Percentiles rank a stretch among this genome's conserved stretches.
phyloP scores from a whole-genome alignment of 1,140 invertebrate species.

The Rhagoletis zephyria region DNA sequence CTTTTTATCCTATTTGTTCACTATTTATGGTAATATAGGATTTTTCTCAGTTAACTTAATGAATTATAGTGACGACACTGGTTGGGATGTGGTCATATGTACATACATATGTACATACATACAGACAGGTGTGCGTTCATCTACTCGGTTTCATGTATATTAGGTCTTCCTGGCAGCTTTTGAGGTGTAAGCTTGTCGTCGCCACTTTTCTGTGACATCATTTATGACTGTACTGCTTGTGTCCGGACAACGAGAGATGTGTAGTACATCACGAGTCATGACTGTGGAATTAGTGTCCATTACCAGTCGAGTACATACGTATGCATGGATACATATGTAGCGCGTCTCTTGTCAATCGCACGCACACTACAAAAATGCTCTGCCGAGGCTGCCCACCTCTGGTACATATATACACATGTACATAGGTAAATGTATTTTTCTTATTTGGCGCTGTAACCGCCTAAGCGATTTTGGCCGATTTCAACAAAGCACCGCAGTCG shows the following conservation, averaged over 20 bases:
- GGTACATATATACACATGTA: too few relatives aligned
- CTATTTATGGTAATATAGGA: slow-evolving; percentile 3
- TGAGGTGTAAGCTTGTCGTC: neutral
- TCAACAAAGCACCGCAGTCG: too few relatives aligned
- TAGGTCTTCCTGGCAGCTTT: neutral
- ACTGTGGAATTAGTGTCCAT: neutral
- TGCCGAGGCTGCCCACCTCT: too few relatives aligned
- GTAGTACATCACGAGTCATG: neutral
- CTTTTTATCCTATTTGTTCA: neutral
- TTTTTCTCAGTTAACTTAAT: slow-evolving; percentile 35
- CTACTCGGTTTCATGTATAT: neutral
- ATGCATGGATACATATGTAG: too few relatives aligned
- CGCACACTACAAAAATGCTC: too few relatives aligned
- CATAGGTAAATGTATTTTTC: too few relatives aligned
- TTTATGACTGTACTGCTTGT: neutral
- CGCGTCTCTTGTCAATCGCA: too few relatives aligned
- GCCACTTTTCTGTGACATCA: neutral
- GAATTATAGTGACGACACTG: slow-evolving; percentile 40
- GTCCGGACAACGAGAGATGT: neutral
- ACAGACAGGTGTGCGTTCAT: neutral
- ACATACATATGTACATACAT: slow-evolving; percentile 13
- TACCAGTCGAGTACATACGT: neutral
- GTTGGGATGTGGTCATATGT: neutral
- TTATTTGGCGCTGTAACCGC: too few relatives aligned
- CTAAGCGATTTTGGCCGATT: too few relatives aligned